Base-by-base conservation (phyloP, 2,888 invertebrate species). In the Drosophila fulvimacula region DNA sequence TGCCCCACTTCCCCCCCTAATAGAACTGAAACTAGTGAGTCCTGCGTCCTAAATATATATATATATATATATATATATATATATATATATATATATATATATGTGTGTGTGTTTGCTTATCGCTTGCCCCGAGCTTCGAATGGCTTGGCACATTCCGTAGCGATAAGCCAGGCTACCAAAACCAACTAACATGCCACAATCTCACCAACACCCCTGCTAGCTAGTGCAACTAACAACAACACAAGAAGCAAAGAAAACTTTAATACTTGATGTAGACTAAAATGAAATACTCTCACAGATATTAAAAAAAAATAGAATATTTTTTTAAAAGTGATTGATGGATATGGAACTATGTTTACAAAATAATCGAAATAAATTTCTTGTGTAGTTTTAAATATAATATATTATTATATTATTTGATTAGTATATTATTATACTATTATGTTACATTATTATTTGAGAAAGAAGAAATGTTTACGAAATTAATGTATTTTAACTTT, bases 111-210 rank as follows among this genome's bases (percentile, higher is more conserved):
- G 56, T 34, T 63, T 68, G 76, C 76, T 76, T 78, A 77, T 81
- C 76, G 70, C 61, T 62, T 46, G 73, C 89, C 73, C 79, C 72
- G 73, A 81, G 89, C 89, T 85, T 85, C 82, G 81, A 81, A 88
- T 82, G 89, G 83, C 88, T 87, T 86, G 88, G 87, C 88, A 90
- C 87, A 89, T 89, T 87, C 72, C 79, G 76, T 57, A 41, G 65
- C 82, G 90, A 90, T 88, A 90, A 84, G 82, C 82, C 53, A 48
- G 58, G 73, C 73, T 76, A 77, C 65, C 73, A 58, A 58, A 13
- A 42, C 38, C 48, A 48, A 21, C 39, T 19, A 51, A 49, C 56
- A 57, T 42, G 41, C 55, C 19, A 38, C 24, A 38, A 38, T 24
- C 49, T 49, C 52, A 9, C 63, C 21, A 10, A 9, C 21, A 21